phyloP scores from a whole-genome alignment of 37 sponge, comb jelly and placozoan species.

The Aplysina aerophoba region DNA sequence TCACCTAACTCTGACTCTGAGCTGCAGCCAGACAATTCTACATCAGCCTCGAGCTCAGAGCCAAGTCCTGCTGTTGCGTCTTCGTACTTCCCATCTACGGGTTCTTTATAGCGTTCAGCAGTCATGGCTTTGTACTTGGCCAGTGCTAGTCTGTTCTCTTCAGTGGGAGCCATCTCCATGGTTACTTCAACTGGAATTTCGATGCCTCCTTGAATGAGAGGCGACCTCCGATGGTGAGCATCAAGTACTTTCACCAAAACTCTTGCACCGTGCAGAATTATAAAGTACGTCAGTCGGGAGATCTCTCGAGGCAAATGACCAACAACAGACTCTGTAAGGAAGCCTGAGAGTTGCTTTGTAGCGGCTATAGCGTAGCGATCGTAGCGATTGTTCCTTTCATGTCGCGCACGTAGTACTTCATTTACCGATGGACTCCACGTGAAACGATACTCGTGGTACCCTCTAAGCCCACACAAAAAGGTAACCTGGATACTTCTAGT shows the following conservation, averaged over 20 bases:
- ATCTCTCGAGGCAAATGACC: slow-evolving; percentile 59
- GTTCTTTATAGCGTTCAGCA: slow-evolving; percentile 43
- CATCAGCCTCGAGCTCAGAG: neutral
- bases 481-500: neutral
- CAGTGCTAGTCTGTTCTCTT: slow-evolving; percentile 28
- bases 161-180: slow-evolving; percentile 30
- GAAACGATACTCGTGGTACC: slow-evolving; percentile 43
- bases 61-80: slow-evolving; percentile 38
- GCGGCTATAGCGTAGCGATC: slow-evolving; percentile 67
- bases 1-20: slow-evolving; percentile 5
- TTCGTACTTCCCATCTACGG: slow-evolving; percentile 55
- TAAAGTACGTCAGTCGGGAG: slow-evolving; percentile 40
- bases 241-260: neutral
- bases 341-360: slow-evolving; percentile 36
- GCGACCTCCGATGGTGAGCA: slow-evolving; percentile 36
- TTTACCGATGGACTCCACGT: slow-evolving; percentile 32
- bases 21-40: neutral
- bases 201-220: slow-evolving; percentile 47
- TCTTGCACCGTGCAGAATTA: slow-evolving; percentile 45
- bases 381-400: slow-evolving; percentile 49
- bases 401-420: slow-evolving; percentile 24
- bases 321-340: neutral
- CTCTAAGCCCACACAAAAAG: slow-evolving; percentile 55
- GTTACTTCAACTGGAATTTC: slow-evolving; percentile 54
- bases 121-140: slow-evolving; percentile 29